Base-by-base conservation (phyloP, 30 jellyfish, hydroid and myxozoan species). In the Turritopsis dohrnii region DNA sequence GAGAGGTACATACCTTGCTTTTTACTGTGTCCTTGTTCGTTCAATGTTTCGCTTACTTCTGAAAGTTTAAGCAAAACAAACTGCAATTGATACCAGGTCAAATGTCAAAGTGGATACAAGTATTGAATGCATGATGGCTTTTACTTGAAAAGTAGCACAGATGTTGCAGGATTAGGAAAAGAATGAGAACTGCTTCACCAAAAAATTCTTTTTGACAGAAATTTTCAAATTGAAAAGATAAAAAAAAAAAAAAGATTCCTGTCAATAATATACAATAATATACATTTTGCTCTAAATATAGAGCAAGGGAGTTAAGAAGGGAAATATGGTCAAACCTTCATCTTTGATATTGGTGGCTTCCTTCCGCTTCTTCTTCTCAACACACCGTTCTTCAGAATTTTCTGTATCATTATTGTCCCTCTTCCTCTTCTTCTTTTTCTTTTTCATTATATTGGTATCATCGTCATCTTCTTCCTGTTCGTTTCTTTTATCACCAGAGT, bases 391-490 rank as follows among this genome's bases (percentile, higher is more conserved):
- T 80, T 89, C 75, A 0, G 19, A 24, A 21, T 79, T 65, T 28
- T 17, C 20, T 21, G 25, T 52, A 24, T 66, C 0, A 19, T 54
- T 82, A 4, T 72, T 72, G 17, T 84, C 79, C 26, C 4, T 80
- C 77, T n/a, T 79, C 83, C 54, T 76, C 79, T 80, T 53, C 54
- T n/a, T 26, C 66, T 72, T 54, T 53, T 81, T 76, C 53, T 26
- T 79, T 71, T 74, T 81, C 71, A 66, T 73, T 71, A 66, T 84
- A 0, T 66, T 31, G 19, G 21, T 65, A 18, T 65, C 76, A 13
- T 52, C 54, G 28, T 75, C 86, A 31, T 65, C 24, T 0, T 72
- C 52, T 5, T 25, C 71, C 52, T 73, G 19, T n/a, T 72, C 21
- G 22, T 25, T 24, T 30, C 26, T 53, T 28, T 1, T 71, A 8